Evolutionary conservation across 1,140 invertebrate species (phyloP).

Genomic region (Ceratitis capitata): DNA sequence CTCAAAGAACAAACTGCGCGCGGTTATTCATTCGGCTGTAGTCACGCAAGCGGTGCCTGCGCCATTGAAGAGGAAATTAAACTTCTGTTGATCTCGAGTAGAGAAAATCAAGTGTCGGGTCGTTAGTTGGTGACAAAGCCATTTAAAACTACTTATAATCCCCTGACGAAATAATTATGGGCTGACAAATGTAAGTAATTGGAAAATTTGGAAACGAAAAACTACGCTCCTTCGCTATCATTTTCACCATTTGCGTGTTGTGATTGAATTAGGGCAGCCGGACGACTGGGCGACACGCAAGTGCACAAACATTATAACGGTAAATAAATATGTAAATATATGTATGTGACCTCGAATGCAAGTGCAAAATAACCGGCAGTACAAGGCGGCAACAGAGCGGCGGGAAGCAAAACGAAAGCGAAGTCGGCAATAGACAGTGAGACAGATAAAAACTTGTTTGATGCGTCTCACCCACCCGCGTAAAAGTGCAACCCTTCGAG

Average conservation of each 20-base stretch:
- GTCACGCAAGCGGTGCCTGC: too few species aligned
- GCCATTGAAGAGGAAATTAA: too few species aligned
- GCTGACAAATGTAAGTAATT: neutral
- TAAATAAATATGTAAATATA: neutral
- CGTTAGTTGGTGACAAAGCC: too few species aligned
- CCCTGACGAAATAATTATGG: neutral
- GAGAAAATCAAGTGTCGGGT: too few species aligned
- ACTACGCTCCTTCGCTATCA: neutral
- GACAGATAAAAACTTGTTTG: too few species aligned
- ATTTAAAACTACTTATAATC: too few species aligned
- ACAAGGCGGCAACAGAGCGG: neutral
- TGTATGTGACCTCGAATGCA: neutral
- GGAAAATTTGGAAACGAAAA: neutral
- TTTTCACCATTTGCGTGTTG: neutral
- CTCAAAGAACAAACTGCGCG: too few species aligned
- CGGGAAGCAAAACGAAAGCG: neutral
- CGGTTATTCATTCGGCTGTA: too few species aligned
- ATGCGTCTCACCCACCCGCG: neutral
- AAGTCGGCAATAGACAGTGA: neutral
- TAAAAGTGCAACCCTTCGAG: neutral
- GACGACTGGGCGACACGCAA: neutral
- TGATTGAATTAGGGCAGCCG: neutral
- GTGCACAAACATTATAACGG: neutral
- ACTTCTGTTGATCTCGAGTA: too few species aligned
- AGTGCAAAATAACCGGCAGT: constrained; percentile 9